Conservation (phyloP, 2,888 invertebrate species). For the Patella caerulea region DNA sequence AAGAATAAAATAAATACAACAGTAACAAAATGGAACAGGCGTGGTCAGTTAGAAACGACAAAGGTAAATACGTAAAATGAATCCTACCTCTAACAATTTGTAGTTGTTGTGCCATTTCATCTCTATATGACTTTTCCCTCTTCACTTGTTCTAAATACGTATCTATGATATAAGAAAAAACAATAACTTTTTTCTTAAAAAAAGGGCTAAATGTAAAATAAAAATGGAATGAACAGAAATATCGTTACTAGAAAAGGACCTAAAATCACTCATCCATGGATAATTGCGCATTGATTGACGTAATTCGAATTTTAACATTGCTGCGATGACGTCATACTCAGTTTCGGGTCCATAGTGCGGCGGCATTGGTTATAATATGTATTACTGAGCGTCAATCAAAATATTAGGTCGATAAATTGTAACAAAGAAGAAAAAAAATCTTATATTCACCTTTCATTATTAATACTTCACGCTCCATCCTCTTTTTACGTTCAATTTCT, state of each 20-base stretch:
- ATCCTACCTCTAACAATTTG: constrained; percentile 66
- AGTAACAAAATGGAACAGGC: neutral
- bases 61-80: neutral
- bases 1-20: neutral
- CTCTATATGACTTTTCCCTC: constrained; percentile 65
- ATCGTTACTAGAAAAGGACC: neutral
- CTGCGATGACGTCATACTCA: no score
- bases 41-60: no score
- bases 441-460: constrained; percentile 60
- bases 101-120: constrained; percentile 67
- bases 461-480: constrained; percentile 66
- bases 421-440: neutral
- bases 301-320: no score
- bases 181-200: neutral
- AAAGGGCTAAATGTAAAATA: neutral
- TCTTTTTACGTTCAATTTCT: constrained; percentile 62
- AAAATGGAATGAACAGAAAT: neutral
- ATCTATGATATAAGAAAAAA: constrained; percentile 44
- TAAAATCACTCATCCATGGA: neutral
- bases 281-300: no score
- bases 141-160: constrained; percentile 66
- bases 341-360: no score
- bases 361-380: no score
- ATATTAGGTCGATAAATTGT: neutral
- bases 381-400: no score